Evolutionary conservation across 2,888 invertebrate species (phyloP), one percentile per base, ranked within the genome.

Genomic region (Agrilus cyanescens): DNA sequence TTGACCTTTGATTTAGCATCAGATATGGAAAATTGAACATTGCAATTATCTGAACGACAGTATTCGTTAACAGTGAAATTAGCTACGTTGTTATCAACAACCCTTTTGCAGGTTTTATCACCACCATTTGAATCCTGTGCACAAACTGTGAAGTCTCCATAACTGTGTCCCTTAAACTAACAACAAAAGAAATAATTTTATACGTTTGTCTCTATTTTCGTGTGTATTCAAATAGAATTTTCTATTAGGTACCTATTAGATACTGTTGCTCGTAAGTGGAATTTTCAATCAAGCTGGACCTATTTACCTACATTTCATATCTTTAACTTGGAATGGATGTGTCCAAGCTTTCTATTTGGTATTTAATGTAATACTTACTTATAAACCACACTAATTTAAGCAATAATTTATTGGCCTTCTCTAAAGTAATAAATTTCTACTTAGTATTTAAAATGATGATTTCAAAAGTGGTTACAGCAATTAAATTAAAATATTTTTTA

Each of bases 21-120:
- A 8, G 67, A 63, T 3, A 74, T 69, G 37, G 66, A 63, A 53
- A 76, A 75, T 53, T 70, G 69, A 5, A 73, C 67, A 12, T 49
- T 56, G 50, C 62, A 61, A 32, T 46, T 46, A 30, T 53, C 53
- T 40, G 72, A 71, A 12, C 62, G 62, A 49, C 79, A 78, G 53
- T 71, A 70, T 40, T 71, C 68, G 6, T 68, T 68, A 33, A 75
- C 56, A 55, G 73, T 71, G 55, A 76, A 74, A 20, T 57, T 60
- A 49, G 69, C 62, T 36, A 61, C 54, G 42, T 63, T 67, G 48
- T 70, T 62, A 52, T 69, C 71, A 29, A 58, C 57, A 43, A 75
- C 54, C 1, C 62, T 63, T 56, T 71, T 71, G 54, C 76, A 78
- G 47, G 60, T 60, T 52, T 67, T 70, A 41, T 51, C 41, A n/a